Conservation (phyloP, 2,888 invertebrate genomes). For the Andrena dorsata region DNA sequence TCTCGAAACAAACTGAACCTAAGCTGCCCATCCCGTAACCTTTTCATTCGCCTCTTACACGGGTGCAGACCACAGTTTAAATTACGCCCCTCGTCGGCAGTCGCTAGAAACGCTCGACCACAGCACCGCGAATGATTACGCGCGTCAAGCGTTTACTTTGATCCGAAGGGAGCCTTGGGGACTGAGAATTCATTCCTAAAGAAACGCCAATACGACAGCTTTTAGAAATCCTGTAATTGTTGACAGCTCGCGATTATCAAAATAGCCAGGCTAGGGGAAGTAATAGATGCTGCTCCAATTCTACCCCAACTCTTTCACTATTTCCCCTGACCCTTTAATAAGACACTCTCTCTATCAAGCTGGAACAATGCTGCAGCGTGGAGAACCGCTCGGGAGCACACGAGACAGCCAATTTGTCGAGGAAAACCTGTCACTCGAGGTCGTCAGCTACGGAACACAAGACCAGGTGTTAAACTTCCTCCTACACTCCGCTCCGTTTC, state of each 20-base stretch:
- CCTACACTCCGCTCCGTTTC: conserved; percentile 6
- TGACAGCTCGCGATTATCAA: background rate
- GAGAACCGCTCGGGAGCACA: background rate
- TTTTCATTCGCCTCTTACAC: conserved; percentile 73
- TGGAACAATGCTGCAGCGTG: background rate
- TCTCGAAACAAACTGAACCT: conserved; percentile 58
- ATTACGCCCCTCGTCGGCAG: conserved; percentile 60
- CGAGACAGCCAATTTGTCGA: conserved; percentile 31
- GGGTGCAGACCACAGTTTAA: conserved; percentile 70
- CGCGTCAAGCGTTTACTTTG: conserved; percentile 53
- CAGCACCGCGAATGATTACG: conserved; percentile 59
- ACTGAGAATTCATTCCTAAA: background rate
- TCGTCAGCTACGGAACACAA: background rate
- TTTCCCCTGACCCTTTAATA: background rate
- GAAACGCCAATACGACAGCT: background rate
- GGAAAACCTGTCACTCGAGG: conserved; percentile 1
- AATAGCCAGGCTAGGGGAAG: background rate
- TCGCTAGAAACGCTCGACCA: conserved; percentile 60
- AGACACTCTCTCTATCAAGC: background rate
- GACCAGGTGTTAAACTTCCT: conserved; percentile 33
- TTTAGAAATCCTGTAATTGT: background rate
- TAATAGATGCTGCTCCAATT: background rate
- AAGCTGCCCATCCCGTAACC: conserved; percentile 60
- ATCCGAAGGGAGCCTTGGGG: conserved; percentile 1
- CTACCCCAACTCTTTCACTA: background rate